Evolutionary conservation across 2,888 invertebrate genomes (phyloP).

Genomic region (Glyphotaelius pellucidus): DNA sequence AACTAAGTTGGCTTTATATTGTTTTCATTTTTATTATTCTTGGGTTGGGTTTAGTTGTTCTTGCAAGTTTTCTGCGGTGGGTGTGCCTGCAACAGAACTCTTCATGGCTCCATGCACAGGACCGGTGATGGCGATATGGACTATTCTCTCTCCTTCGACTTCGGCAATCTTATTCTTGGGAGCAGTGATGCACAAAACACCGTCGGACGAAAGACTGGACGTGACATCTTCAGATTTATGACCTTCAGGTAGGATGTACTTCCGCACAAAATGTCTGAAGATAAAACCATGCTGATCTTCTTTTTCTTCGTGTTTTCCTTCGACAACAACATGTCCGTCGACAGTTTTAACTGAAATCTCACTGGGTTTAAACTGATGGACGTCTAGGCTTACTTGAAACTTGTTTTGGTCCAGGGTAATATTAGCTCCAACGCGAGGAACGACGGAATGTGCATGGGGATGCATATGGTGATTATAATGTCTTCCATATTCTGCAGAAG

Average conservation of each 20-base stretch:
- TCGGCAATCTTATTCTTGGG: conserved; percentile 73
- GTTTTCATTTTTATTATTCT: neutral
- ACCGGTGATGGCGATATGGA: conserved; percentile 16
- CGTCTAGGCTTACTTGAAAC: conserved; percentile 80
- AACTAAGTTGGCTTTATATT: neutral
- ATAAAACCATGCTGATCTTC: conserved; percentile 86
- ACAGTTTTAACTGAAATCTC: conserved; percentile 83
- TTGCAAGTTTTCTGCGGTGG: conserved; percentile 6
- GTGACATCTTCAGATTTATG: conserved; percentile 84
- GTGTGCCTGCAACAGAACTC: neutral
- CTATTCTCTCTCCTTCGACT: conserved; percentile 69
- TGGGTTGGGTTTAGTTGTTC: neutral
- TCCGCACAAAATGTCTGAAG: conserved; percentile 85
- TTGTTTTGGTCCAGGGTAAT: conserved; percentile 68
- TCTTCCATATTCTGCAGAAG: conserved; percentile 27
- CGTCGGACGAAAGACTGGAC: conserved; percentile 86
- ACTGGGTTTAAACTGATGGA: conserved; percentile 82
- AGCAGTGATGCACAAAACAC: conserved; percentile 83
- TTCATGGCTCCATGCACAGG: conserved; percentile 29
- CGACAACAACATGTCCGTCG: conserved; percentile 79
- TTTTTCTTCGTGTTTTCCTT: conserved; percentile 83
- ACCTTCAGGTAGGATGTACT: conserved; percentile 85
- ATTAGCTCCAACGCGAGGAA: conserved; percentile 43
- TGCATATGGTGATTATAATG: conserved; percentile 28
- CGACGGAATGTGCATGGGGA: conserved; percentile 22